Evolutionary conservation across 2,113 vertebrate genomes (phyloP).

Genomic region (Thymallus thymallus): DNA sequence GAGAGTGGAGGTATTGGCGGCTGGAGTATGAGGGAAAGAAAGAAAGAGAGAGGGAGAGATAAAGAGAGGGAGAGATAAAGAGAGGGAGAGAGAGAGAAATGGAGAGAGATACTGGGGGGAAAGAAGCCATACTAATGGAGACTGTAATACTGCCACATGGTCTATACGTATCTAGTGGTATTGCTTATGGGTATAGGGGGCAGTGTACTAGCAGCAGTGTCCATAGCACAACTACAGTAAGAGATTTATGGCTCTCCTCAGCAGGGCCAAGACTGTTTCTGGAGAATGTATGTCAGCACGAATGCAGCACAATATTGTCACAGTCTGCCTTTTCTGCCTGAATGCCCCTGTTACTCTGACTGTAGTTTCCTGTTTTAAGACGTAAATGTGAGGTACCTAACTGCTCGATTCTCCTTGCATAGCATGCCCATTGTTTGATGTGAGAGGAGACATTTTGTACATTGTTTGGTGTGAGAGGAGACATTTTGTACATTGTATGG

Average conservation of each 20-base stretch:
- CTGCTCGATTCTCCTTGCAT: not conserved
- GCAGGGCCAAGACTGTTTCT: not conserved
- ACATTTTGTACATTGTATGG: too few species aligned
- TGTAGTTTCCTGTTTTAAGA: constrained; percentile 31
- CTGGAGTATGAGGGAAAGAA: constrained; percentile 21
- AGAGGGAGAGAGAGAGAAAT: constrained; percentile 6
- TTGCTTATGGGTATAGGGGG: not conserved
- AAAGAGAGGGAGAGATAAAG: constrained; percentile 19
- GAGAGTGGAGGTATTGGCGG: constrained; percentile 39
- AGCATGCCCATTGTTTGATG: constrained; percentile 18
- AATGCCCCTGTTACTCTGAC: not conserved
- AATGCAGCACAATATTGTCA: constrained; percentile 21
- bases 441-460: too few species aligned
- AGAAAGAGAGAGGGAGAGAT: constrained; percentile 15
- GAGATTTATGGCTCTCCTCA: constrained; percentile 4
- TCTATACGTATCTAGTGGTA: not conserved
- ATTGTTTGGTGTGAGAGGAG: constrained; percentile 4
- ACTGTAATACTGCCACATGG: not conserved
- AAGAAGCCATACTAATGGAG: not conserved
- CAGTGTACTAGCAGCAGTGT: constrained; percentile 3
- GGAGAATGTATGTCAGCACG: constrained; percentile 33
- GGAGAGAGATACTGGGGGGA: constrained; percentile 11
- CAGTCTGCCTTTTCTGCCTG: constrained; percentile 15
- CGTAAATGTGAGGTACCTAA: constrained; percentile 6
- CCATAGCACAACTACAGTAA: too few species aligned